Evolutionary conservation across 2,113 vertebrate species (phyloP).

Genomic region (Scartelaos histophorus): DNA sequence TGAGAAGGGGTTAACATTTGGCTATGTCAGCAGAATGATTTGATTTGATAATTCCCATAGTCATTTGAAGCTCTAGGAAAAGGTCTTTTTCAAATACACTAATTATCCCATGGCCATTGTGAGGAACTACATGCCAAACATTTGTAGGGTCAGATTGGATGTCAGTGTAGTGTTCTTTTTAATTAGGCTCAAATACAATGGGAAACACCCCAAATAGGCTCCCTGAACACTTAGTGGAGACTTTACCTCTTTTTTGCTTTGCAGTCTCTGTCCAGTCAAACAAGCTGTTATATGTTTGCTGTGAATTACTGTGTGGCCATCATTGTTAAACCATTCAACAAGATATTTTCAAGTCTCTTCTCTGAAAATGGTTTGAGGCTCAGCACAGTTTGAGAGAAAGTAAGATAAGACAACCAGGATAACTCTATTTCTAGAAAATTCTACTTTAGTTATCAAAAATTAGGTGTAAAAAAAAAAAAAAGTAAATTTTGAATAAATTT

Average conservation of each 20-base stretch:
- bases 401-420: no score
- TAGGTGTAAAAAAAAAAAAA: no score
- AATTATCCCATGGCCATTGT: slow-evolving; percentile 53
- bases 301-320: background rate
- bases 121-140: slow-evolving; percentile 40
- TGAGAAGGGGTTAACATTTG: slow-evolving; percentile 44
- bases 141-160: slow-evolving; percentile 44
- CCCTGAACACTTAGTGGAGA: background rate
- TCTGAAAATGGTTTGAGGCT: background rate
- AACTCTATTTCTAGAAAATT: no score
- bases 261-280: background rate
- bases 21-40: slow-evolving; percentile 57
- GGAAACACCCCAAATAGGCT: slow-evolving; percentile 19
- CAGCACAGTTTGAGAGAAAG: no score
- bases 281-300: background rate
- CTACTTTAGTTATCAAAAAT: no score
- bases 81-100: slow-evolving; percentile 13
- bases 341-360: background rate
- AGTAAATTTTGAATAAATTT: no score
- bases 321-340: background rate
- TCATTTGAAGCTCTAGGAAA: slow-evolving; percentile 50
- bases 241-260: background rate
- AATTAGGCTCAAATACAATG: slow-evolving; percentile 44
- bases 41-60: slow-evolving; percentile 68
- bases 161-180: slow-evolving; percentile 48